Evolutionary conservation across 2,113 vertebrate species (phyloP).

Genomic region (Chunga burmeisteri): DNA sequence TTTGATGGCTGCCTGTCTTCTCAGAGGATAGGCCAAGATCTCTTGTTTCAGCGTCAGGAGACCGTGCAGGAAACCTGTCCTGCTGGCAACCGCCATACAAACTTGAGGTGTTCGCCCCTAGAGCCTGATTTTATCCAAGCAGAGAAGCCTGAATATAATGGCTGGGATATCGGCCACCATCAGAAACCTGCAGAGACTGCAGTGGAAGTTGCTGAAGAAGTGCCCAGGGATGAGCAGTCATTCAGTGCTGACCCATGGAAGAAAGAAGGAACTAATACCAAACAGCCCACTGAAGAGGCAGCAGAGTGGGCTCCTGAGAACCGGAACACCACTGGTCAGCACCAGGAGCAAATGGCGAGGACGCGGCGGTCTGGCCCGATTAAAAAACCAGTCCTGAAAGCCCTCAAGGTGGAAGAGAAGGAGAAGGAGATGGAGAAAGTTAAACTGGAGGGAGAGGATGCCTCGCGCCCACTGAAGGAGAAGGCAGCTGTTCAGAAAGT

Average conservation of each 20-base stretch:
- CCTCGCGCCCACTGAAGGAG: slow-evolving; percentile 72
- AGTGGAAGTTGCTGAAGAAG: slow-evolving; percentile 67
- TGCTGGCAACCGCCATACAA: slow-evolving; percentile 56
- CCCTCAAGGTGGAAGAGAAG: slow-evolving; percentile 96
- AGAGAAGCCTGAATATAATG: slow-evolving; percentile 79
- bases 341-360: slow-evolving; percentile 82
- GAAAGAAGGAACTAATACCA: slow-evolving; percentile 76
- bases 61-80: slow-evolving; percentile 68
- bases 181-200: slow-evolving; percentile 73
- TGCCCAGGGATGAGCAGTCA: slow-evolving; percentile 73
- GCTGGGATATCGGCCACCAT: slow-evolving; percentile 73
- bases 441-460: slow-evolving; percentile 82
- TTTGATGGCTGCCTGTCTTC: slow-evolving; percentile 74
- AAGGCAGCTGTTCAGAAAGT: slow-evolving; percentile 70
- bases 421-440: slow-evolving; percentile 91
- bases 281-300: slow-evolving; percentile 68
- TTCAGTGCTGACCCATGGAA: slow-evolving; percentile 82
- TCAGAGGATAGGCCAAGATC: slow-evolving; percentile 75
- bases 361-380: slow-evolving; percentile 90
- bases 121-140: slow-evolving; percentile 79
- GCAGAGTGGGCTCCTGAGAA: slow-evolving; percentile 81
- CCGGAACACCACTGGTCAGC: slow-evolving; percentile 72
- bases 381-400: slow-evolving; percentile 96
- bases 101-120: slow-evolving; percentile 73
- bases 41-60: slow-evolving; percentile 78